Percentiles rank a stretch among this genome's conserved stretches.
phyloP scores from a whole-genome alignment of 1,140 invertebrate genomes.

The Potamilus streckersoni region DNA sequence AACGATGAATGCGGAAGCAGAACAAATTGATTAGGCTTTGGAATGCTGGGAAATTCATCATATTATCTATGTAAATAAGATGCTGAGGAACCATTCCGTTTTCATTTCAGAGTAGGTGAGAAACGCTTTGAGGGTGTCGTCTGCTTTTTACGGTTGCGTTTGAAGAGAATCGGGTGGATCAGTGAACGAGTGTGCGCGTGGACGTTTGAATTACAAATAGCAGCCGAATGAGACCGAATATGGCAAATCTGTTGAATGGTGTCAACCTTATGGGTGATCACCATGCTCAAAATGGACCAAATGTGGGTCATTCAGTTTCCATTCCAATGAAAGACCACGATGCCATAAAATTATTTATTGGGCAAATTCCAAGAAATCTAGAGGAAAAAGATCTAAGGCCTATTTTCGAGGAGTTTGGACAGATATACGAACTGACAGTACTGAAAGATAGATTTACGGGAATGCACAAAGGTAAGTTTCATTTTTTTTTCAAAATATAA shows the following conservation, averaged over 20 bases:
- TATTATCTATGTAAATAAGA: no score
- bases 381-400: conserved; percentile 90
- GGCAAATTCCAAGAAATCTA: conserved; percentile 91
- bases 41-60: no score
- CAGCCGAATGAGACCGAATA: conserved; percentile 25
- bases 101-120: no score
- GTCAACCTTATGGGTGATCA: conserved; percentile 17
- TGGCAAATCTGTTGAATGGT: conserved; percentile 25
- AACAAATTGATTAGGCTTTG: no score
- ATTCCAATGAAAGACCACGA: conserved; percentile 70
- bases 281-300: conserved; percentile 13
- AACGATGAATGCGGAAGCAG: no score
- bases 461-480: conserved; percentile 86
- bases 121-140: no score
- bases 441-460: conserved; percentile 86
- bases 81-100: no score
- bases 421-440: conserved; percentile 93
- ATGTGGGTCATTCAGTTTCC: not conserved
- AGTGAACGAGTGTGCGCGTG: no score
- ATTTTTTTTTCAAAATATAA: conserved; percentile 2
- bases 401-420: conserved; percentile 92
- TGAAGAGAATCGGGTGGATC: no score
- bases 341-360: conserved; percentile 89
- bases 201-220: no score
- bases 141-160: no score